These are phyloP conservation scores for Galbula dea DNA, from an alignment of 2,113 vertebrate genomes.

Conservation along the genomic window DNA sequence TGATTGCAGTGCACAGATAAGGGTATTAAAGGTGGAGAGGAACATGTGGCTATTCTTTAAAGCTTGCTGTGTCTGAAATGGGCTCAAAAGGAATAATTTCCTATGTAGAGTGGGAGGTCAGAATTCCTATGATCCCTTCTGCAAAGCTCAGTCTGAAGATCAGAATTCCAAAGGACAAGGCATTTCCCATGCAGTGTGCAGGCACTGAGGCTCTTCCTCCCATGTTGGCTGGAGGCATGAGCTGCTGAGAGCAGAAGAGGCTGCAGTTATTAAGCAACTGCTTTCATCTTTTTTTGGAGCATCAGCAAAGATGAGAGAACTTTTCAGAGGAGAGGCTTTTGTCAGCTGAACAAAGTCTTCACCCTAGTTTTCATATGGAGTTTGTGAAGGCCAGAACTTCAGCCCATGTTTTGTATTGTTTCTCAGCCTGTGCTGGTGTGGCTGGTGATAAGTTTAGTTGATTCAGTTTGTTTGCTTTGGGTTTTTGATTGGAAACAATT, in stretches of 20 bases:
- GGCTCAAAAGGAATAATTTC: background rate
- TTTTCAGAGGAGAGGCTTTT: no score
- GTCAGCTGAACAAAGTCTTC: accelerated
- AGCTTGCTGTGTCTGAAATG: background rate
- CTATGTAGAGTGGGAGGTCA: background rate
- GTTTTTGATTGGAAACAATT: background rate
- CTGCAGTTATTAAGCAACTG: background rate
- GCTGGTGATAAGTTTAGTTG: background rate
- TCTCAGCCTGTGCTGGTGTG: background rate
- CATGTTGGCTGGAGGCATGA: accelerated
- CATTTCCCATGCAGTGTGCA: accelerated
- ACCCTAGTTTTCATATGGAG: background rate
- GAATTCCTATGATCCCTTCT: background rate
- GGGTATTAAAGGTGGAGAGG: background rate
- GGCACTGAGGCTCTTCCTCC: background rate
- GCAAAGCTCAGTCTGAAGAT: background rate
- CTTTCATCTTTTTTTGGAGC: background rate
- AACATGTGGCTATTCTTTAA: background rate
- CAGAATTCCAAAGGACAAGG: no score
- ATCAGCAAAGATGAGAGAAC: background rate
- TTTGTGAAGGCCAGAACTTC: background rate
- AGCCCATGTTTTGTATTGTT: background rate
- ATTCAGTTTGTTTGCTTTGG: background rate
- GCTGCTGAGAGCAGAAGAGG: background rate
- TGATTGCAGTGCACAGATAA: background rate